A percentile compares a stretch with the other conserved stretches of the same genome.
phyloP scores from a whole-genome alignment of 2,797 vertebrate species.

The Peromyscus attwateri region DNA sequence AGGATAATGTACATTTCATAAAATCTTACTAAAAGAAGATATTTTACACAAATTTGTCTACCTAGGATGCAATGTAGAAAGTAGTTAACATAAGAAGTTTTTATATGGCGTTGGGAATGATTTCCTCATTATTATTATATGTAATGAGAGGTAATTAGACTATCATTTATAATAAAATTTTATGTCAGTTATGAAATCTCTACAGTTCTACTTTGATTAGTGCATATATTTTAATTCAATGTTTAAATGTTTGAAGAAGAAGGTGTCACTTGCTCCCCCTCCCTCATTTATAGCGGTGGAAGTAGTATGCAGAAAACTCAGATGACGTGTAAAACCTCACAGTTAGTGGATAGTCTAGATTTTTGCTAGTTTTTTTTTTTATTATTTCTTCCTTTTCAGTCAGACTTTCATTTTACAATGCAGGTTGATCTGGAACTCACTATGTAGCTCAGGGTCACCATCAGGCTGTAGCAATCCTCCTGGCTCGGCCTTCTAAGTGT shows the following conservation, averaged over 20 bases:
- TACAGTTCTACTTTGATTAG: background rate
- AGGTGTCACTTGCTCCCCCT: background rate
- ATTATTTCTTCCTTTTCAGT: background rate
- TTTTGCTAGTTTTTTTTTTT: background rate
- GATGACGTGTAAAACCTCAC: background rate
- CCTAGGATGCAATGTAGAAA: background rate
- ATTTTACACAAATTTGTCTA: slow-evolving; percentile 1
- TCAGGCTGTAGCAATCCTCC: background rate
- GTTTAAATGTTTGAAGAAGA: background rate
- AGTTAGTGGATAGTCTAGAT: background rate
- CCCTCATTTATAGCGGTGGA: background rate
- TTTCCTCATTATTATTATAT: background rate
- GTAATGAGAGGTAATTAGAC: background rate
- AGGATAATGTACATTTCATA: background rate
- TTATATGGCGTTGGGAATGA: background rate
- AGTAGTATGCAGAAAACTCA: background rate
- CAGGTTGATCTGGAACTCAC: background rate
- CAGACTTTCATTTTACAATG: background rate
- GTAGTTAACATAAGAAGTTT: background rate
- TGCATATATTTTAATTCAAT: background rate
- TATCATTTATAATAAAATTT: background rate
- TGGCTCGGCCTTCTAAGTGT: background rate
- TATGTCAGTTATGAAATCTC: background rate
- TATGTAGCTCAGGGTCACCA: background rate
- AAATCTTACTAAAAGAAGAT: slow-evolving; percentile 10